Base-by-base conservation (phyloP, 2,113 vertebrate species). In the Clinocottus analis region DNA sequence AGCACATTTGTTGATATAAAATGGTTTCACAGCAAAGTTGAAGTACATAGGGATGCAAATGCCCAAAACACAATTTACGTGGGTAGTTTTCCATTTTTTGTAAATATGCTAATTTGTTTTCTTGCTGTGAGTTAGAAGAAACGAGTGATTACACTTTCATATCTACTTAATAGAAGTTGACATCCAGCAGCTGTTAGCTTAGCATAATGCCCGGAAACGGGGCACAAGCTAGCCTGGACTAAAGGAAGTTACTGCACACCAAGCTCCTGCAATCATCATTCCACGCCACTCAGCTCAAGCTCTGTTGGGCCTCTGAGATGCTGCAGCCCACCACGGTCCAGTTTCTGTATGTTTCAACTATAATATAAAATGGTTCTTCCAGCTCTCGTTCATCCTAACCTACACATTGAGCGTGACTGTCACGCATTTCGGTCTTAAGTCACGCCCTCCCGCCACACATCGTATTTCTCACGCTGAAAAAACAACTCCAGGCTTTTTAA, bases 341-440 rank as follows among this genome's bases (percentile, higher is more conserved):
- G 70, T 83, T 64, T 64, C 43, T 65, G 29, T 49, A 53, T 58
- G 59, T 67, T 75, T 80, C 69, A 64, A 13, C 53, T 66, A 4
- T 45, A 53, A 77, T 51, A 27, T 58, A n/a, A 77, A 74, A 80
- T 59, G 25, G 1, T 61, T 41, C 58, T 64, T 64, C 49, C 45
- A 63, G 21, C 25, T 63, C 39, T 21, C 53, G 61, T 55, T 55
- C 2, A 27, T 73, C 29, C 21, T 39, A 62, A 56, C 61, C 31
- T 66, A 45, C 37, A 80, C 27, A 8, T n/a, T n/a, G n/a, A n/a
- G n/a, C n/a, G n/a, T n/a, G n/a, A n/a, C n/a, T n/a, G n/a, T n/a
- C n/a, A n/a, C n/a, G n/a, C n/a, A n/a, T n/a, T n/a, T n/a, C n/a
- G n/a, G n/a, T n/a, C n/a, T n/a, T n/a, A n/a, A n/a, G n/a, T n/a